These are phyloP conservation scores for Bombyx mori DNA, from an alignment of 1,140 invertebrate genomes.

Conservation along the genomic window DNA sequence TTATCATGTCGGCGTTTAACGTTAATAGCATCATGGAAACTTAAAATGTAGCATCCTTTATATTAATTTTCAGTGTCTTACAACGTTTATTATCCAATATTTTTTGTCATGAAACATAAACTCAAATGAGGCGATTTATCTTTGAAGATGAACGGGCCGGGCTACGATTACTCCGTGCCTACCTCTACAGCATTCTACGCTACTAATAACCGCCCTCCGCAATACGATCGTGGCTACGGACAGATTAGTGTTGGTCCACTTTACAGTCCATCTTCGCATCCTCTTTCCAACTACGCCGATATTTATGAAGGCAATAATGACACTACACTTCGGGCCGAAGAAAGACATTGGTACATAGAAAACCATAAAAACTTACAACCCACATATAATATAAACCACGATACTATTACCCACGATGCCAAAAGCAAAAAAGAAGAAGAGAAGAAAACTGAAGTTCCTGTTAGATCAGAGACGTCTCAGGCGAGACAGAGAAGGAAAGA, in stretches of 20 bases:
- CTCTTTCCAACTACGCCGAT: constrained; percentile 60
- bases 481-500: constrained; percentile 60
- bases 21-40: constrained; percentile 32
- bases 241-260: constrained; percentile 45
- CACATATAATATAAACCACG: constrained; percentile 42
- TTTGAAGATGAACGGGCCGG: constrained; percentile 66
- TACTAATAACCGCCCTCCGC: constrained; percentile 52
- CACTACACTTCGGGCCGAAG: constrained; percentile 65
- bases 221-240: constrained; percentile 58
- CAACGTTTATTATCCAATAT: constrained; percentile 20
- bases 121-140: constrained; percentile 59
- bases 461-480: constrained; percentile 45
- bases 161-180: constrained; percentile 63
- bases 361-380: constrained; percentile 65
- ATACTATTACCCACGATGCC: constrained; percentile 47
- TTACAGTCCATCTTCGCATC: constrained; percentile 55
- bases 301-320: constrained; percentile 69
- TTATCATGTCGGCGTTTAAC: background rate
- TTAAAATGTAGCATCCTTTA: constrained; percentile 1
- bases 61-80: constrained; percentile 23
- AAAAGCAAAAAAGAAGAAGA: constrained; percentile 67
- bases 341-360: constrained; percentile 69
- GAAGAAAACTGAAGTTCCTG: constrained; percentile 49
- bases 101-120: constrained; percentile 35
- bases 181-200: constrained; percentile 56